These are phyloP conservation scores for Drosophila kanekoi DNA, from an alignment of 2,888 invertebrate genomes.

Conservation along the genomic window DNA sequence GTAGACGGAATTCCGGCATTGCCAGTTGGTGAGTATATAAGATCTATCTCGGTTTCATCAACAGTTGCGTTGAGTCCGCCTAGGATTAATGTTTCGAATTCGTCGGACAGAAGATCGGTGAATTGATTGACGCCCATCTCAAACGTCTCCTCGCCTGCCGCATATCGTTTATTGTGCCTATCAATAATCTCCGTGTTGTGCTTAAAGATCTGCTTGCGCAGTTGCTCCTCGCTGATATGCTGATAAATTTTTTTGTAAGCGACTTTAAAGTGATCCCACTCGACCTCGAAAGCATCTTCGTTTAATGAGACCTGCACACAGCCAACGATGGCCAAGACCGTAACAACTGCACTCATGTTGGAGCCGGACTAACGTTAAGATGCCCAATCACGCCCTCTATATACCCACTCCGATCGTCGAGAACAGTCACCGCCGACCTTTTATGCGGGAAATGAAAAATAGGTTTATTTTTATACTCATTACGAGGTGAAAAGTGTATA, in stretches of 20 bases:
- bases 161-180: slow-evolving; percentile 91
- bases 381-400: slow-evolving; percentile 82
- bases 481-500: no score
- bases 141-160: slow-evolving; percentile 88
- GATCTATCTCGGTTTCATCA: slow-evolving; percentile 40
- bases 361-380: neutral
- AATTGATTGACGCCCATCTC: slow-evolving; percentile 92
- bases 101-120: slow-evolving; percentile 93
- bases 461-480: no score
- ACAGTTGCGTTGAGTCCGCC: slow-evolving; percentile 17
- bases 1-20: slow-evolving; percentile 89
- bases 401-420: neutral
- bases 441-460: slow-evolving; percentile 4
- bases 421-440: neutral
- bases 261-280: slow-evolving; percentile 26
- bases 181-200: slow-evolving; percentile 93
- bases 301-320: slow-evolving; percentile 2
- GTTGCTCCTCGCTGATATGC: slow-evolving; percentile 90
- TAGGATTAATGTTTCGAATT: slow-evolving; percentile 87
- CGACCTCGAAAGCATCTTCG: neutral
- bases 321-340: slow-evolving; percentile 4
- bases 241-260: slow-evolving; percentile 89
- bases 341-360: slow-evolving; percentile 18
- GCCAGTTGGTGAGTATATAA: slow-evolving; percentile 71
- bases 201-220: slow-evolving; percentile 94